phyloP scores from a whole-genome alignment of 1,140 invertebrate genomes.

The Aphelinus certus region DNA sequence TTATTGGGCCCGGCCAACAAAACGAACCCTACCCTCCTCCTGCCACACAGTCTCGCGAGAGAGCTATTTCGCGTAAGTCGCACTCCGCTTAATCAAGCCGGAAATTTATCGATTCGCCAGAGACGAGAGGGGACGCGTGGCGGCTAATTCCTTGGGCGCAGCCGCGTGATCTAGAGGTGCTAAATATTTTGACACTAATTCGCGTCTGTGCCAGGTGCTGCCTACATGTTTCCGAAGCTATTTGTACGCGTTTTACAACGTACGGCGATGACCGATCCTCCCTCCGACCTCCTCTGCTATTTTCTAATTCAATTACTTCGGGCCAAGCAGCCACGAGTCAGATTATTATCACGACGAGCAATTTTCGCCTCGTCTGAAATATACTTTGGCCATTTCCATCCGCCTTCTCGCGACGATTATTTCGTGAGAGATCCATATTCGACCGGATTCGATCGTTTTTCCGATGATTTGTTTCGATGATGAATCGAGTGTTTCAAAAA shows the following conservation, averaged over 20 bases:
- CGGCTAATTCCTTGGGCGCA: constrained; percentile 16
- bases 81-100: constrained; percentile 26
- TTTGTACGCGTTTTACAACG: neutral
- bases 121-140: constrained; percentile 15
- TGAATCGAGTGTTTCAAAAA: no score
- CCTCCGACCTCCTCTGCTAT: no score
- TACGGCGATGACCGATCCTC: neutral
- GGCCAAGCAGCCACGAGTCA: no score
- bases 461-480: no score
- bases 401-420: no score
- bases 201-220: neutral
- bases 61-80: constrained; percentile 24
- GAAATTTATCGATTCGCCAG: constrained; percentile 31
- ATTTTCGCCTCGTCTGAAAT: neutral
- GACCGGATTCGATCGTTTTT: no score
- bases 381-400: no score
- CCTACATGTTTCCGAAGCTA: neutral
- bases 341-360: neutral
- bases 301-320: no score
- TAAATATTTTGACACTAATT: constrained; percentile 28
- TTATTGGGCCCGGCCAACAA: constrained; percentile 31
- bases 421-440: no score
- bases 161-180: constrained; percentile 9
- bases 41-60: neutral
- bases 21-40: no score